These are phyloP conservation scores for Sebastes taczanowskii DNA, from an alignment of 2,797 vertebrate species.

Conservation along the genomic window DNA sequence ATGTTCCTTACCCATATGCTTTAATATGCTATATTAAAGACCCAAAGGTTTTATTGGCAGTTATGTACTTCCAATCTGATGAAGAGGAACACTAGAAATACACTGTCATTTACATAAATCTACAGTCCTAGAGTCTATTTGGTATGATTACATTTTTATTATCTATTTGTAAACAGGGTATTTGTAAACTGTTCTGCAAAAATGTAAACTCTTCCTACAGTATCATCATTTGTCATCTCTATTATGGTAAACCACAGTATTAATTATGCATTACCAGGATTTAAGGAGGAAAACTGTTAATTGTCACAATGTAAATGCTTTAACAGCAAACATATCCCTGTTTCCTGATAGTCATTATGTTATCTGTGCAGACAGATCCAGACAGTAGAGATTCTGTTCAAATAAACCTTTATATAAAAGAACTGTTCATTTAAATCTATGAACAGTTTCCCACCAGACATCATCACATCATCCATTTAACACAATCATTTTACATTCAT, in stretches of 20 bases:
- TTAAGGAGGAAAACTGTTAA: not conserved
- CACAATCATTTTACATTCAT: no score
- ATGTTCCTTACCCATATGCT: not conserved
- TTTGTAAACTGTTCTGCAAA: not conserved
- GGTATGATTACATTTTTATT: not conserved
- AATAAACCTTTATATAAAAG: not conserved
- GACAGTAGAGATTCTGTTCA: not conserved
- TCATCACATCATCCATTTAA: slow-evolving; percentile 11
- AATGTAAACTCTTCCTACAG: not conserved
- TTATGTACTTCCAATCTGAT: not conserved
- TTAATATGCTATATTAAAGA: not conserved
- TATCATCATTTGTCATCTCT: not conserved
- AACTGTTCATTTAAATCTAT: not conserved
- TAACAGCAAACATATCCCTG: not conserved
- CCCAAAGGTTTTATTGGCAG: not conserved
- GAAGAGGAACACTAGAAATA: not conserved
- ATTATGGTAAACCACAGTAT: not conserved
- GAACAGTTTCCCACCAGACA: not conserved
- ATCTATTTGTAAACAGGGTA: not conserved
- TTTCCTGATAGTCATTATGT: not conserved
- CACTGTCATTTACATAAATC: no score
- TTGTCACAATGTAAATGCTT: not conserved
- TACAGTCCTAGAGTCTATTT: not conserved
- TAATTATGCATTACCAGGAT: not conserved
- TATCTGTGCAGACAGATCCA: not conserved